Evolutionary conservation across 2,113 vertebrate species (phyloP).

Genomic region (Notiomystis cincta): DNA sequence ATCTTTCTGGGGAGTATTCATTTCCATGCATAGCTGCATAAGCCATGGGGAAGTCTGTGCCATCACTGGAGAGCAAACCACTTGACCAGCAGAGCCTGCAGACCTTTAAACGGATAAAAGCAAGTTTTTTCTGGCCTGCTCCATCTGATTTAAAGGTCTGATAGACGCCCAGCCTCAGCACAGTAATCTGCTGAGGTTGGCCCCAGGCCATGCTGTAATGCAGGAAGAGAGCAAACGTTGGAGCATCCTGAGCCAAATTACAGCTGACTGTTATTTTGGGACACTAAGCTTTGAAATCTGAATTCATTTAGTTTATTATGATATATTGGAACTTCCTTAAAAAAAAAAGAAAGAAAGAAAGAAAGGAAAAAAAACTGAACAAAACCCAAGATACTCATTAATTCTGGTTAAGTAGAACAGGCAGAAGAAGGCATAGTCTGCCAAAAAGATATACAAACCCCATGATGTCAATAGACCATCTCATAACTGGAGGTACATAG

Average conservation of each 20-base stretch:
- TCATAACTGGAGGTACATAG: fast-evolving
- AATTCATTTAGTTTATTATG: constrained; percentile 33
- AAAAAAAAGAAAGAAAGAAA: background rate
- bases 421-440: background rate
- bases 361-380: background rate
- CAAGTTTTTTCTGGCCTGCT: constrained; percentile 34
- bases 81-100: background rate
- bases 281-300: constrained; percentile 26
- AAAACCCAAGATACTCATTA: background rate
- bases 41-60: constrained; percentile 23
- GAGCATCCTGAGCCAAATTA: constrained; percentile 25
- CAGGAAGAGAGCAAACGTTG: constrained; percentile 7
- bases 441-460: background rate
- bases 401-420: background rate
- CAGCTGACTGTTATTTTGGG: constrained; percentile 17
- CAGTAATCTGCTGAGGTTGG: constrained; percentile 29
- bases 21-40: background rate
- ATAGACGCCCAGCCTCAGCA: background rate
- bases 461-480: background rate
- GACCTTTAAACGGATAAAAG: constrained; percentile 21
- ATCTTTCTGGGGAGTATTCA: constrained; percentile 20
- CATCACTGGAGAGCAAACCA: constrained; percentile 27
- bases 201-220: background rate
- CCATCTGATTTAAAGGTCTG: constrained; percentile 38
- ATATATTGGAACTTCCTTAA: background rate